Evolutionary conservation across 2,888 invertebrate species (phyloP).

Genomic region (Idaea straminata): DNA sequence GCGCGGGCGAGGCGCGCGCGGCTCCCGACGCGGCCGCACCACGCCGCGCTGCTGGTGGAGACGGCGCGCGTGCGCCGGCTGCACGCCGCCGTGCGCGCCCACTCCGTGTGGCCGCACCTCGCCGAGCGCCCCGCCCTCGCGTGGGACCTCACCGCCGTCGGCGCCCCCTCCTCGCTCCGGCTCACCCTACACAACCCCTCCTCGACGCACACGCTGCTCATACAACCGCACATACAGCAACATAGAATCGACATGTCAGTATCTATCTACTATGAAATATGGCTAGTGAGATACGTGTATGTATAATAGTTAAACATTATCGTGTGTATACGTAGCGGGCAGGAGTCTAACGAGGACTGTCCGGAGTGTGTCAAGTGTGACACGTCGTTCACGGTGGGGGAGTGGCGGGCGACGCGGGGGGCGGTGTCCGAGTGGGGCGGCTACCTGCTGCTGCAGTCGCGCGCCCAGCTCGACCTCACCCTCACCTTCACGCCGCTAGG

Average conservation of each 20-base stretch:
- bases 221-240: constrained; percentile 46
- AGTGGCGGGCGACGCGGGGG: constrained; percentile 44
- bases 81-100: constrained; percentile 13
- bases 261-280: no score
- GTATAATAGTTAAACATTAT: constrained; percentile 18
- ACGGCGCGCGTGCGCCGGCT: background rate
- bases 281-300: constrained; percentile 40
- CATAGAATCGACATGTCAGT: no score
- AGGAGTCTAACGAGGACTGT: constrained; percentile 22
- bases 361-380: constrained; percentile 32
- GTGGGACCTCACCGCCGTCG: constrained; percentile 33
- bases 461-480: constrained; percentile 68
- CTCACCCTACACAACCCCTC: constrained; percentile 88
- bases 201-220: constrained; percentile 83
- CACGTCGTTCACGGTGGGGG: constrained; percentile 43
- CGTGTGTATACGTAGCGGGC: constrained; percentile 14
- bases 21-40: constrained; percentile 37
- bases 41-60: constrained; percentile 8
- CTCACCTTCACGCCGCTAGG: constrained; percentile 70
- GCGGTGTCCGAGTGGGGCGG: constrained; percentile 19
- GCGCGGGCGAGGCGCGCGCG: constrained; percentile 48
- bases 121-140: constrained; percentile 17
- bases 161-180: constrained; percentile 80
- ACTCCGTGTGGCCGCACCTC: constrained; percentile 8
- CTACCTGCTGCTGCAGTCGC: constrained; percentile 78